These are phyloP conservation scores for Miltochrista miniata DNA, from an alignment of 2,888 invertebrate genomes.

Conservation along the genomic window DNA sequence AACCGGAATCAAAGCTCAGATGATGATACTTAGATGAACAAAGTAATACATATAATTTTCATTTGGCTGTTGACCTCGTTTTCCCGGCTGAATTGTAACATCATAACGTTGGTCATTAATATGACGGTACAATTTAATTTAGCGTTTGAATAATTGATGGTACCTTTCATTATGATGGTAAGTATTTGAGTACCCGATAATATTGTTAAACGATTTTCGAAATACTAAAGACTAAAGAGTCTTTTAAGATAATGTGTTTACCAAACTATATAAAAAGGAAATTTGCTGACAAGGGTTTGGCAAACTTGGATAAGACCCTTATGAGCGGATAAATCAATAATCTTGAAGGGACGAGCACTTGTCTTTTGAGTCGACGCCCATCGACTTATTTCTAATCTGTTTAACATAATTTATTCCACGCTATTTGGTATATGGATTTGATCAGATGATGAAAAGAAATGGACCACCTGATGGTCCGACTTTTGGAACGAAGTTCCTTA, in stretches of 20 bases:
- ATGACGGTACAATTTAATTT: too few species aligned
- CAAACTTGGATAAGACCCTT: constrained; percentile 9
- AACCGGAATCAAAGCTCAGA: background rate
- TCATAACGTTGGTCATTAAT: too few species aligned
- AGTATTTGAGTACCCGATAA: background rate
- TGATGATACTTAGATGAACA: too few species aligned
- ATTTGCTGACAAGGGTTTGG: constrained; percentile 18
- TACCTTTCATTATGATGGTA: too few species aligned
- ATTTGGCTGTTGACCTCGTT: too few species aligned
- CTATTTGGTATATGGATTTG: background rate
- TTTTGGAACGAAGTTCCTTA: too few species aligned
- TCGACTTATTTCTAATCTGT: constrained; percentile 1
- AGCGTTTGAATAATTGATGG: too few species aligned
- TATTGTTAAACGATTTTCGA: too few species aligned
- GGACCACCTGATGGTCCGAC: too few species aligned
- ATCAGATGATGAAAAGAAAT: background rate
- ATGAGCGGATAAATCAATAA: constrained; percentile 10
- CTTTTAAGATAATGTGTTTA: constrained; percentile 18
- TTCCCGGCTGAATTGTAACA: too few species aligned
- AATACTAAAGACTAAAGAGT: constrained; percentile 13
- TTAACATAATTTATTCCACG: background rate
- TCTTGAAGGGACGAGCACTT: background rate
- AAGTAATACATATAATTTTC: too few species aligned
- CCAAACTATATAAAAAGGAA: constrained; percentile 19
- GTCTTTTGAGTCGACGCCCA: constrained; percentile 3